Conservation (phyloP, 2,888 invertebrate species). For the Lordiphosa andalusiaca region DNA sequence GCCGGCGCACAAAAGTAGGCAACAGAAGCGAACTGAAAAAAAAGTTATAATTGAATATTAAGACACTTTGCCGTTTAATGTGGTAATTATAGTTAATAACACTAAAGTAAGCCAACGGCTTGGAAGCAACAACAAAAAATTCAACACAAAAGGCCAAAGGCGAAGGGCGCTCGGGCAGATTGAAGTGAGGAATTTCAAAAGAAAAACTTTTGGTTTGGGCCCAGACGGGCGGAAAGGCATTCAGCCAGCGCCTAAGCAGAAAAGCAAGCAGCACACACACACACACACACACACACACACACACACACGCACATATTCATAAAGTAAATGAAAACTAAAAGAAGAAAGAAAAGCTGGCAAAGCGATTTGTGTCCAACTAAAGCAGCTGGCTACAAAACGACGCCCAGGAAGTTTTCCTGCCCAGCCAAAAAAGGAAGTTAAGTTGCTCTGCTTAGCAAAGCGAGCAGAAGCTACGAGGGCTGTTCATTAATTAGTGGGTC, state of each 20-base stretch:
- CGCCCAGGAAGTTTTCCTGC: constrained; percentile 45
- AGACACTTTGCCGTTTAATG: constrained; percentile 75
- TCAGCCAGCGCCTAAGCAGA: constrained; percentile 65
- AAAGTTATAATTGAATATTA: constrained; percentile 76
- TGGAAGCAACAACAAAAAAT: constrained; percentile 28
- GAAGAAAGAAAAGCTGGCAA: constrained; percentile 37
- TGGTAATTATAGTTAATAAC: constrained; percentile 75
- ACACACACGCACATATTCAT: constrained; percentile 29
- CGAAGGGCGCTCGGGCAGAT: constrained; percentile 1
- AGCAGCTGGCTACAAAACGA: constrained; percentile 48
- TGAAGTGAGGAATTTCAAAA: constrained; percentile 40
- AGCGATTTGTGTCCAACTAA: constrained; percentile 51
- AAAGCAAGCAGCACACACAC: constrained; percentile 61
- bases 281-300: constrained; percentile 12
- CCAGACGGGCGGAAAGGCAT: constrained; percentile 56
- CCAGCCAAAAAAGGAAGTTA: constrained; percentile 30
- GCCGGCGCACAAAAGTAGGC: constrained; percentile 39
- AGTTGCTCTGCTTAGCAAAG: constrained; percentile 34
- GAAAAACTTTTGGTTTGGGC: constrained; percentile 40
- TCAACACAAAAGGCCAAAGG: constrained; percentile 25
- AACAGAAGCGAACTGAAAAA: constrained; percentile 20
- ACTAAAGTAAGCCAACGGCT: constrained; percentile 57
- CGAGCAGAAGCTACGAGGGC: constrained; percentile 6
- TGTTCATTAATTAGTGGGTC: too few species aligned
- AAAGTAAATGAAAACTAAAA: constrained; percentile 61